Percentiles rank a stretch among this genome's conserved stretches.
phyloP scores from a whole-genome alignment of 2,797 vertebrate species.

The Staurois parvus region DNA sequence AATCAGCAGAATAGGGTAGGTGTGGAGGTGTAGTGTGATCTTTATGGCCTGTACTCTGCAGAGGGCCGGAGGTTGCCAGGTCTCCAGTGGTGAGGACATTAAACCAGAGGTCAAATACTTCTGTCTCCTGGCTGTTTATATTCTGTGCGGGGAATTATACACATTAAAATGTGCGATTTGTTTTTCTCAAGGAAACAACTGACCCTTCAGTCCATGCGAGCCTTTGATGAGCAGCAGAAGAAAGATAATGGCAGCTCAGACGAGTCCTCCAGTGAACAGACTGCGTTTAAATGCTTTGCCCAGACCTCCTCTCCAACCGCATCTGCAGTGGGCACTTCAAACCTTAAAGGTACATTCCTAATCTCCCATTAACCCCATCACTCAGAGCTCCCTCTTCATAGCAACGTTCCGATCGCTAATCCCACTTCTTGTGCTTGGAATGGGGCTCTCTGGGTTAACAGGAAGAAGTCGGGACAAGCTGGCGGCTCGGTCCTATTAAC shows the following conservation, averaged over 20 bases:
- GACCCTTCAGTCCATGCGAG: slow-evolving; percentile 94
- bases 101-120: slow-evolving; percentile 52
- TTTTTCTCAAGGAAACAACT: slow-evolving; percentile 88
- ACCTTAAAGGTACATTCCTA: slow-evolving; percentile 87
- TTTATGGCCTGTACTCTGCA: not conserved
- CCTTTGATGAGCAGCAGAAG: slow-evolving; percentile 94
- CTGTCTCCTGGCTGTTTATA: slow-evolving; percentile 40
- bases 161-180: slow-evolving; percentile 46
- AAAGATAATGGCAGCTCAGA: slow-evolving; percentile 93
- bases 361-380: slow-evolving; percentile 34
- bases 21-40: not conserved
- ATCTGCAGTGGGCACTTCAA: slow-evolving; percentile 87
- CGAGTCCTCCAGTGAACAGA: slow-evolving; percentile 94
- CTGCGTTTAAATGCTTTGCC: slow-evolving; percentile 89
- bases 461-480: not conserved
- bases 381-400: rapidly evolving
- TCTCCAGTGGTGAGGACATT: slow-evolving; percentile 27
- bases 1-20: not conserved
- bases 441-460: not conserved
- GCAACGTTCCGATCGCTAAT: not conserved
- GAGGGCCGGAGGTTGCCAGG: slow-evolving; percentile 2
- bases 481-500: not conserved
- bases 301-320: slow-evolving; percentile 90
- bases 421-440: slow-evolving; percentile 27
- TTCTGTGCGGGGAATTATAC: slow-evolving; percentile 26